Evolutionary conservation across 2,888 invertebrate genomes (phyloP), one percentile per base, ranked within the genome.

Genomic region (Ischnus inquisitorius): DNA sequence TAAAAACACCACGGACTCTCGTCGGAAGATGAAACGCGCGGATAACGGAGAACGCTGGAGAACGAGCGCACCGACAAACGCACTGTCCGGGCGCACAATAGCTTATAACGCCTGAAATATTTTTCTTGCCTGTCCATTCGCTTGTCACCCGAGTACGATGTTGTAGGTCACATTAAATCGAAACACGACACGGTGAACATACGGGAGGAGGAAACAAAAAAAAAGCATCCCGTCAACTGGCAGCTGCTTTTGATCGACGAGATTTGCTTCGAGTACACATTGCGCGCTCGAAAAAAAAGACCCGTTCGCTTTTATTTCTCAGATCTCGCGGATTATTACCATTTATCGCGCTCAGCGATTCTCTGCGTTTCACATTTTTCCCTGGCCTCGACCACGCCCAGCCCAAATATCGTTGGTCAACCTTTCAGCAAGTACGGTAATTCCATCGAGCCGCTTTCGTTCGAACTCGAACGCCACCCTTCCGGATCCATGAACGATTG

Each of bases 1-100:
- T 72, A 82, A 82, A 34, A 72, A 67, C 16, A 43, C 46, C 14
- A 46, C 25, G 28, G 10, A 62, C 41, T 22, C 10, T 19, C 54
- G 12, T 46, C n/a, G 12, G 41, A 57, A 76, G 67, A 5, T 16
- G n/a, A 43, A 28, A 43, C 57, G 60, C 3, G n/a, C 1, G 22
- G 10, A 57, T 41, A 8, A 41, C 10, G 25, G 41, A 71, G 41
- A 16, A 57, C 43, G 25, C 16, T 25, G 12, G 28, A 46, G 60
- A 60, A 25, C 10, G n/a, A 60, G 60, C 16, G 14, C 25, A 25
- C 16, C 4, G 43, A 1, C 25, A 14, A 39, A 5, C 51, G 34
- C 39, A 54, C 6, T 14, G 60, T 25, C 14, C 3, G 14, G 14
- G 60, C n/a, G 3, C 57, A 28, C 57, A n/a, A 14, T 22, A 19